Base-by-base conservation (phyloP, 2,797 vertebrate species). In the Anabas testudineus region DNA sequence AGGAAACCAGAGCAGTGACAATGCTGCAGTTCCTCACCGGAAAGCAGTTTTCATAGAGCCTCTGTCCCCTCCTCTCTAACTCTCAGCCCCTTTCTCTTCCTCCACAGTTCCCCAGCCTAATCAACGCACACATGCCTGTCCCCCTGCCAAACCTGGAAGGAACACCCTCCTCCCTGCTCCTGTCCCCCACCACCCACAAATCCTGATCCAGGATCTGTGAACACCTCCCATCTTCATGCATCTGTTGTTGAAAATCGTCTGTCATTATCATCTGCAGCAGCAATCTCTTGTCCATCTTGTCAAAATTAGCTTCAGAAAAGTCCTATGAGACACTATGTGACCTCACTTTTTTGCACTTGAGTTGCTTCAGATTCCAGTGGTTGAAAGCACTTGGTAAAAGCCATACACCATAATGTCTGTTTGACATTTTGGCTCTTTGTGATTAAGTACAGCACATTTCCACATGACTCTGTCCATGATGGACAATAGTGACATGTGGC, bases 121-220 rank as follows among this genome's bases (percentile, higher is more conserved):
- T 98, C 62, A 98, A 97, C 39, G 94, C 96, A 85, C 97, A 97
- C 91, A 95, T 98, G 90, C 96, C 96, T 47, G 90, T 98, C 85
- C 95, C 95, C 45, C 91, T 98, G 84, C 95, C 96, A 88, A 95
- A 91, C 78, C 90, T 98, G 96, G 97, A 98, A 78, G 95, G 92
- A 90, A 89, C 95, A 73, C 94, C 96, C 84, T 96, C 97, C 84
- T 95, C 97, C 71, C 92, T 96, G 76, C 94, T 98, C 90, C 95
- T 97, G 88, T 96, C 96, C 64, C 95, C 95, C 7, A 94, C 90
- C n/a, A 91, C 93, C 73, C 96, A 96, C 92, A 98, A 97, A 90
- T 98, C 96, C 93, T 98, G 96, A 98, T 97, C 85, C 78, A 65
- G 69, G 76, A 37, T 78, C 77, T 75, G 22, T 10, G 61, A 66